Percentiles rank a stretch among this genome's conserved stretches.
These are phyloP conservation scores for Brachionus paranguensis DNA, from an alignment of 1,140 invertebrate genomes.

Conservation along the genomic window DNA sequence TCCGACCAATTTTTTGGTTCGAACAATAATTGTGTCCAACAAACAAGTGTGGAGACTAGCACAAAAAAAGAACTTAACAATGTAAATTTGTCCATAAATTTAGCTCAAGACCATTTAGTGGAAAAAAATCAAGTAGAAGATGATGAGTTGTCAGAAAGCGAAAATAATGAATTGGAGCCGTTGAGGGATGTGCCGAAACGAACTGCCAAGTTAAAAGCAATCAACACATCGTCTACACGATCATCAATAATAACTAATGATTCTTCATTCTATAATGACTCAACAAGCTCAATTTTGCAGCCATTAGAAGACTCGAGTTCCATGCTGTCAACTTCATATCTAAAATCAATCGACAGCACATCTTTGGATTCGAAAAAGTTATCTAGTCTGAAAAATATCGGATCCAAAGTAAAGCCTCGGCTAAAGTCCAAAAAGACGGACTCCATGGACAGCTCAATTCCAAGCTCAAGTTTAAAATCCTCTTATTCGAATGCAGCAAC, in stretches of 20 bases:
- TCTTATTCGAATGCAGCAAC: not conserved
- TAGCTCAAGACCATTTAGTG: not conserved
- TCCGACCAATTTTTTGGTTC: not conserved
- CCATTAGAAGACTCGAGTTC: conserved; percentile 1
- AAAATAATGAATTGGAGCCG: not conserved
- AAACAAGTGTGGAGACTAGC: not conserved
- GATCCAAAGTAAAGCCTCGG: not conserved
- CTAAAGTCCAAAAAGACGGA: not conserved
- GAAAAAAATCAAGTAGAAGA: not conserved
- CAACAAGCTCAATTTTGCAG: not conserved
- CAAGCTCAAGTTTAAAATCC: not conserved
- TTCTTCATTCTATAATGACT: not conserved
- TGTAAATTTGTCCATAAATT: not conserved
- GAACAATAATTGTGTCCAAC: not conserved
- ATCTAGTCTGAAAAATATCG: not conserved
- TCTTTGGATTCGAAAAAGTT: not conserved
- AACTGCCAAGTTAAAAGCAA: not conserved
- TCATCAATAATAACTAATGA: conserved; percentile 5
- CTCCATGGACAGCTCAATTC: not conserved
- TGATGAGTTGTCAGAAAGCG: not conserved
- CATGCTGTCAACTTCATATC: not conserved
- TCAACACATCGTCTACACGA: not conserved
- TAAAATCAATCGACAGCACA: not conserved
- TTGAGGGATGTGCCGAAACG: not conserved
- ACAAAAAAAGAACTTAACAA: not conserved